Percentiles rank a stretch among this genome's conserved stretches.
Evolutionary conservation across 2,888 invertebrate genomes (phyloP).

Genomic region (Eristalinus aeneus): DNA sequence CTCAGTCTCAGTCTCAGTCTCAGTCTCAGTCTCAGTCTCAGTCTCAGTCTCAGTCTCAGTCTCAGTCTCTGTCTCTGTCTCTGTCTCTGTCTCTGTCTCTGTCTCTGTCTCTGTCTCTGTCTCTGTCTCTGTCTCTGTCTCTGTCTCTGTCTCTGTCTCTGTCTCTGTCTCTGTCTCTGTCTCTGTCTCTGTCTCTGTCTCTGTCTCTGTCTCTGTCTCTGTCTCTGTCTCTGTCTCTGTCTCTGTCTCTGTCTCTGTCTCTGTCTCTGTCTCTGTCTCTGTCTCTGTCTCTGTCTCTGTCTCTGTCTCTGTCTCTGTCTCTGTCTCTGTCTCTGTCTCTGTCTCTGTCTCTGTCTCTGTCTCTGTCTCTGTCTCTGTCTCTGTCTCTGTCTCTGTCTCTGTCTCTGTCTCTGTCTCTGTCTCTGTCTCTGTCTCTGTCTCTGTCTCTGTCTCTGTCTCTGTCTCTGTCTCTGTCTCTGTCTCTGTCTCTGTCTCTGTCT

Average conservation of each 20-base stretch:
- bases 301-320: background rate
- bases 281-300: background rate
- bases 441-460: background rate
- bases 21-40: background rate
- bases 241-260: background rate
- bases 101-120: background rate
- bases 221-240: background rate
- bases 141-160: background rate
- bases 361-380: background rate
- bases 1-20: background rate
- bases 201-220: background rate
- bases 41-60: background rate
- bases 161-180: background rate
- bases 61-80: background rate
- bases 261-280: background rate
- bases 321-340: background rate
- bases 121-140: background rate
- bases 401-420: background rate
- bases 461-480: background rate
- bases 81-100: background rate
- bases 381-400: background rate
- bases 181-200: background rate
- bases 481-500: background rate
- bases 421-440: background rate
- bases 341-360: background rate